Evolutionary conservation across 2,797 vertebrate species (phyloP).

Genomic region (Leucoraja ocellata): DNA sequence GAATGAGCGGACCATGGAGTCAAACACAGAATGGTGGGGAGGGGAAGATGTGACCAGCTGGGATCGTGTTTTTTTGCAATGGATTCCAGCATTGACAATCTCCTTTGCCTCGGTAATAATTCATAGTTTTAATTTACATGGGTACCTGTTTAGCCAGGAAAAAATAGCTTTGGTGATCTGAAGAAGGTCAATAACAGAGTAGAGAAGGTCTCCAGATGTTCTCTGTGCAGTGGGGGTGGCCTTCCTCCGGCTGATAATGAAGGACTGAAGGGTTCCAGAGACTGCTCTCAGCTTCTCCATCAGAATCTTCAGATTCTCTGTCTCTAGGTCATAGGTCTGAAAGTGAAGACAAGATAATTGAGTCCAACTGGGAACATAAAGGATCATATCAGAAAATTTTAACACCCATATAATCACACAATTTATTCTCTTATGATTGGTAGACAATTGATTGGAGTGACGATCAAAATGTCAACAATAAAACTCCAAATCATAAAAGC

Average conservation of each 20-base stretch:
- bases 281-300: slow-evolving; percentile 67
- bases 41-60: too few species aligned
- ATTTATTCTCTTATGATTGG: neutral
- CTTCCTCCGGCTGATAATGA: slow-evolving; percentile 60
- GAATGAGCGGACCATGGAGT: too few species aligned
- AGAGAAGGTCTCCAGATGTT: slow-evolving; percentile 59
- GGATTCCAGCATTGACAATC: neutral
- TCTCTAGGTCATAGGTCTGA: slow-evolving; percentile 67
- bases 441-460: neutral
- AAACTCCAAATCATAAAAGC: neutral
- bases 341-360: neutral
- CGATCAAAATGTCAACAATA: neutral
- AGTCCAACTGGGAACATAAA: neutral
- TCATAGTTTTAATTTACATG: neutral
- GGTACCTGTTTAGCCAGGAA: slow-evolving; percentile 81
- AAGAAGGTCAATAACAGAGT: slow-evolving; percentile 66
- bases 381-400: neutral
- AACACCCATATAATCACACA: neutral
- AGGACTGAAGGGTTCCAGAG: slow-evolving; percentile 60
- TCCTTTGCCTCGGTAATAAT: neutral
- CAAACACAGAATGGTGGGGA: too few species aligned
- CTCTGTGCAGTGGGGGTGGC: slow-evolving; percentile 49
- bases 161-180: slow-evolving; percentile 70
- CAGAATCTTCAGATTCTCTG: slow-evolving; percentile 68
- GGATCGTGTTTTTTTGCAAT: too few species aligned